Evolutionary conservation across 1,140 invertebrate species (phyloP), one percentile per base, ranked within the genome.

Genomic region (Steinernema khuongi): DNA sequence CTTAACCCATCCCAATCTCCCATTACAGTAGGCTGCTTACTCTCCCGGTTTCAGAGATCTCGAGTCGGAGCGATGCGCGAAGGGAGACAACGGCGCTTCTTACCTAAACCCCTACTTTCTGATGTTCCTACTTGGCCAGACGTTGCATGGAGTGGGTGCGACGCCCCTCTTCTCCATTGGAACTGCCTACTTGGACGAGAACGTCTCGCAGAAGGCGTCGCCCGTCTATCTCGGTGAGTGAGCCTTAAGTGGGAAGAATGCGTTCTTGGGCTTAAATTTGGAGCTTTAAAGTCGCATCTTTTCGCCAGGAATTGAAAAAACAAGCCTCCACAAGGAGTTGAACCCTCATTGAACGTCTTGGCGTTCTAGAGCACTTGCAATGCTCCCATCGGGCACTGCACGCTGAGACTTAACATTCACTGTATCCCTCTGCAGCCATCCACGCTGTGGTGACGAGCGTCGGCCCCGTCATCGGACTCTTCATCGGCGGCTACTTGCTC

Each of bases 181-280:
- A 22, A 84, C 83, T 26, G 80, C 83, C 18, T 84, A 85, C 72
- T 70, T 84, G 31, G 83, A 84, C 67, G 83, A 84, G 72, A 84
- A 84, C 78, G 83, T 84, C 1, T 85, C 83, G 18, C 84, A 84
- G 60, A 84, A 85, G 68, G 83, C 83, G 14, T 85, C 83, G n/a
- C 83, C 83, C n/a, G 82, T 84, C 31, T 84, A 84, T 73, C 73
- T 84, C 14, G 81, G 82, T 82, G 67, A 36, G 60, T 79, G 28
- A 18, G 1, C 19, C n/a, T 36, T 69, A n/a, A 17, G 17, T 17
- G 22, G 22, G 22, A 17, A 43, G 41, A 43, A 43, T 43, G n/a
- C 41, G n/a, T n/a, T n/a, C n/a, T n/a, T n/a, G n/a, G n/a, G n/a
- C n/a, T n/a, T n/a, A n/a, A n/a, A n/a, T n/a, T n/a, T n/a, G n/a